Percentiles rank a stretch among this genome's conserved stretches.
phyloP scores from a whole-genome alignment of 2,113 vertebrate species.

The Xenopus tropicalis region DNA sequence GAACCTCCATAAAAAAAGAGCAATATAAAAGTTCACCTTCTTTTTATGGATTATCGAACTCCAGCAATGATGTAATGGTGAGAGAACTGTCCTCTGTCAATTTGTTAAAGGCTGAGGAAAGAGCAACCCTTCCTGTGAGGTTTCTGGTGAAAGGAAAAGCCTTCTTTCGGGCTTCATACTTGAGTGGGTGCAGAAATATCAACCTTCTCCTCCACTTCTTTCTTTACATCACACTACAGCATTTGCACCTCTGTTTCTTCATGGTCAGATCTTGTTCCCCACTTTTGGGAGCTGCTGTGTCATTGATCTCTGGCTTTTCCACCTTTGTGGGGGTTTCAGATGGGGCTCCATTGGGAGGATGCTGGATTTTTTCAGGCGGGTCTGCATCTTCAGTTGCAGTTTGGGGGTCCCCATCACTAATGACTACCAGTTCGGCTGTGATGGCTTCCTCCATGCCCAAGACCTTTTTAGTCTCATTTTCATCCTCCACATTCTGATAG shows the following conservation, averaged over 20 bases:
- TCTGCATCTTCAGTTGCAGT: constrained; percentile 49
- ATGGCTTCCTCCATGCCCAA: constrained; percentile 84
- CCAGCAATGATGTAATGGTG: constrained; percentile 12
- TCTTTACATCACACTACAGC: constrained; percentile 89
- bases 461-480: constrained; percentile 84
- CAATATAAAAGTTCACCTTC: constrained; percentile 15
- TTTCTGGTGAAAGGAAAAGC: constrained; percentile 11
- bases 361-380: constrained; percentile 56
- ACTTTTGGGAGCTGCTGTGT: constrained; percentile 51
- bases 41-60: constrained; percentile 8
- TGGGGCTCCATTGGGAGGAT: constrained; percentile 70
- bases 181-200: constrained; percentile 28
- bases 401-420: constrained; percentile 71
- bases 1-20: neutral
- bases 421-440: constrained; percentile 87
- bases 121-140: constrained; percentile 19
- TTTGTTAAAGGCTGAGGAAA: constrained; percentile 32
- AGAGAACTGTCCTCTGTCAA: neutral
- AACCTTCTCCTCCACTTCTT: neutral
- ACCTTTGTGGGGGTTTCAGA: constrained; percentile 41
- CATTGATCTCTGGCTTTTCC: constrained; percentile 51
- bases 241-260: constrained; percentile 90
- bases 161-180: neutral
- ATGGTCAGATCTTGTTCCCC: constrained; percentile 64
- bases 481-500: constrained; percentile 90